Conservation (phyloP, 2,888 invertebrate species). For the Arctia plantaginis region DNA sequence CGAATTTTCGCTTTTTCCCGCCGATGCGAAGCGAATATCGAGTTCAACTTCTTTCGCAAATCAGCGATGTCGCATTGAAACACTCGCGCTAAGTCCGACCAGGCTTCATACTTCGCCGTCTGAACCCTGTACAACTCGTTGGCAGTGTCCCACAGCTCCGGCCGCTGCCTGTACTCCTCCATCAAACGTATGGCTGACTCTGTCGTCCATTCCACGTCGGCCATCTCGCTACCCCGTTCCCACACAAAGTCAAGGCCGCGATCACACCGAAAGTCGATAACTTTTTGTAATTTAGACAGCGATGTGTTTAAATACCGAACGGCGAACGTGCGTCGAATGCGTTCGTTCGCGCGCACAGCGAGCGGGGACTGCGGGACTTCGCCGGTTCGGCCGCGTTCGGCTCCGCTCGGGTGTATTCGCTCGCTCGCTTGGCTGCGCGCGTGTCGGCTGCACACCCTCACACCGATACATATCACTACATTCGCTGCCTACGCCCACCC, state of each 20-base stretch:
- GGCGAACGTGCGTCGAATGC: slow-evolving; percentile 54
- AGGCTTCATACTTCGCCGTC: slow-evolving; percentile 72
- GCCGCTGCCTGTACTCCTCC: slow-evolving; percentile 65
- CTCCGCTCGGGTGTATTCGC: slow-evolving; percentile 37
- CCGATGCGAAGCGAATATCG: slow-evolving; percentile 77
- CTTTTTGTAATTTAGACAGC: slow-evolving; percentile 23
- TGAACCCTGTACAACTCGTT: slow-evolving; percentile 68
- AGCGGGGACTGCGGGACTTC: slow-evolving; percentile 51
- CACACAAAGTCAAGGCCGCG: slow-evolving; percentile 45
- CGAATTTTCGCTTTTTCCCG: slow-evolving; percentile 75
- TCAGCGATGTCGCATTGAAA: slow-evolving; percentile 74
- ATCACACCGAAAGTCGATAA: slow-evolving; percentile 42
- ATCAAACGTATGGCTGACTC: slow-evolving; percentile 67
- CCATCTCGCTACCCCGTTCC: slow-evolving; percentile 50
- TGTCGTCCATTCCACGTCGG: slow-evolving; percentile 73
- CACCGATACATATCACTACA: slow-evolving; percentile 33
- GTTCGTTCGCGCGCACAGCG: slow-evolving; percentile 55
- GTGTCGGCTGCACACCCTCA: slow-evolving; percentile 25
- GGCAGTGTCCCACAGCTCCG: slow-evolving; percentile 70
- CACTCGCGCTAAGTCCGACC: slow-evolving; percentile 66
- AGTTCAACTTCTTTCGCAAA: slow-evolving; percentile 76
- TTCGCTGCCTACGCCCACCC: slow-evolving; percentile 28
- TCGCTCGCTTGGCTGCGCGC: slow-evolving; percentile 32
- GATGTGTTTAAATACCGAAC: slow-evolving; percentile 58
- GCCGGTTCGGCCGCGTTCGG: slow-evolving; percentile 59